Percentiles rank a stretch among this genome's conserved stretches.
These are phyloP conservation scores for Sarcophilus harrisii DNA, from an alignment of 2,797 vertebrate species.

Conservation along the genomic window DNA sequence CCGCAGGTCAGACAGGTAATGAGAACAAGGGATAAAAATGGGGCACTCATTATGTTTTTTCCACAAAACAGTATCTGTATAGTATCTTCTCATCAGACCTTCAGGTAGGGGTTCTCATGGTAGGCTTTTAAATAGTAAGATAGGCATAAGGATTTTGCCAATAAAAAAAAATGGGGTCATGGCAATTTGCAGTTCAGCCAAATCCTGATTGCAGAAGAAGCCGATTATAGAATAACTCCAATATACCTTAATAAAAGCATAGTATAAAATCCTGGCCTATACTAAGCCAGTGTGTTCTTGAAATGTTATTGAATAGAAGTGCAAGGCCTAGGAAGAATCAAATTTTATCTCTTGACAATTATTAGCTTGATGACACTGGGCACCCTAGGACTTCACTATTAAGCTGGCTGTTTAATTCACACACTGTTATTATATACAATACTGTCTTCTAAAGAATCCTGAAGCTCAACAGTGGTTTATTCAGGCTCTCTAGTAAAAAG, in stretches of 20 bases:
- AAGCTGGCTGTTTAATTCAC: background rate
- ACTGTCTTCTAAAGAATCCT: background rate
- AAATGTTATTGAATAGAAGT: background rate
- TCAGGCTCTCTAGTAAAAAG: background rate
- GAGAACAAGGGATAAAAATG: background rate
- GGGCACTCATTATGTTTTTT: background rate
- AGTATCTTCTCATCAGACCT: background rate
- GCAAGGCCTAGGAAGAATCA: background rate
- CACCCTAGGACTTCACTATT: background rate
- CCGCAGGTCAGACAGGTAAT: background rate
- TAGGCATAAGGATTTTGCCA: background rate
- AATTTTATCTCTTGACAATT: background rate
- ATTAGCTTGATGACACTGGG: background rate
- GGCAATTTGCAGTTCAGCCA: background rate
- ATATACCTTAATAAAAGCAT: background rate
- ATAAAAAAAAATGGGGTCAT: background rate
- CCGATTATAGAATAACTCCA: background rate
- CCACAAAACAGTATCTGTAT: background rate
- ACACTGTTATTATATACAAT: background rate
- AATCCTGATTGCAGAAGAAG: background rate
- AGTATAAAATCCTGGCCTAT: background rate
- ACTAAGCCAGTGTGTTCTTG: background rate
- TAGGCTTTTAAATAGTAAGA: background rate
- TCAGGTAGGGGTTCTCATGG: background rate
- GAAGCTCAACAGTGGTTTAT: background rate